Evolutionary conservation across 2,797 vertebrate genomes (phyloP).

Genomic region (Acrocephalus scirpaceus): DNA sequence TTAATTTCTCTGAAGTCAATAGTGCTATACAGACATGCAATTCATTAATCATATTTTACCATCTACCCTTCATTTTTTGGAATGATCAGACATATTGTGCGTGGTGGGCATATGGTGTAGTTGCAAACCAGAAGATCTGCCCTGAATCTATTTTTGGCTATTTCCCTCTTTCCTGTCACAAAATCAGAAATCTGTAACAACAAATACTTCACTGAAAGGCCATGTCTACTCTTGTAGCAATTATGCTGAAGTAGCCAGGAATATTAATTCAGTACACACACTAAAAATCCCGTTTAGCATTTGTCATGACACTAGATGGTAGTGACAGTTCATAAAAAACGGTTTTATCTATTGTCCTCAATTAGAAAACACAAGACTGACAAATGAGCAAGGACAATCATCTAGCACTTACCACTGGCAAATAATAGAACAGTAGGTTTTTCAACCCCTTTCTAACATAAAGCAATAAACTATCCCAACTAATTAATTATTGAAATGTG

Average conservation of each 20-base stretch:
- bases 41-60: slow-evolving; percentile 23
- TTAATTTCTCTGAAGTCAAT: neutral
- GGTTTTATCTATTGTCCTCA: neutral
- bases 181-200: slow-evolving; percentile 41
- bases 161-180: slow-evolving; percentile 22
- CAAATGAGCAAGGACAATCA: neutral
- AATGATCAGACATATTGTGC: slow-evolving; percentile 13
- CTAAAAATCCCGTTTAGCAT: neutral
- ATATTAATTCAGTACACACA: neutral
- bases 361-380: neutral
- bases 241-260: neutral
- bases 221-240: neutral
- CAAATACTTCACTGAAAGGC: neutral
- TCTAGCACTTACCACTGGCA: neutral
- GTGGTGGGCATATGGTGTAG: slow-evolving; percentile 38
- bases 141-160: slow-evolving; percentile 51
- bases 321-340: neutral
- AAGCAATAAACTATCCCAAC: neutral
- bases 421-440: neutral
- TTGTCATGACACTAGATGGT: slow-evolving; percentile 9
- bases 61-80: neutral
- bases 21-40: neutral
- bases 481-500: neutral
- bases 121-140: slow-evolving; percentile 14
- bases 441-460: neutral